Conservation (phyloP, 2,888 invertebrate species). For the Agonum fuliginosum region DNA sequence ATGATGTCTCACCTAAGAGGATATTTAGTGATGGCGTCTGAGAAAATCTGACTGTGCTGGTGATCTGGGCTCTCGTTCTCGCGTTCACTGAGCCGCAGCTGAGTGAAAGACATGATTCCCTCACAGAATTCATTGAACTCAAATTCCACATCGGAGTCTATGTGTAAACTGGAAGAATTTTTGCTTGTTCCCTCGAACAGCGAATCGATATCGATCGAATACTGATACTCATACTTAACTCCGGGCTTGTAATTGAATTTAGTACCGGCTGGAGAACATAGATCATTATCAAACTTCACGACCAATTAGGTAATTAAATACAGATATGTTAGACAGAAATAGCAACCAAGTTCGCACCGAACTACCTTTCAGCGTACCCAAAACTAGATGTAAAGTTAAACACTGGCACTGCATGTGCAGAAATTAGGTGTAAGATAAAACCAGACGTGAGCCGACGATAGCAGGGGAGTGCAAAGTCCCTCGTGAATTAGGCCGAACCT, state of each 20-base stretch:
- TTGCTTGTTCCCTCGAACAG: slow-evolving; percentile 82
- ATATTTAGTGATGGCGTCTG: slow-evolving; percentile 75
- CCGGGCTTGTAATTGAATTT: slow-evolving; percentile 80
- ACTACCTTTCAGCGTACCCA: slow-evolving; percentile 32
- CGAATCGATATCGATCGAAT: slow-evolving; percentile 82
- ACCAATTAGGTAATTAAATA: slow-evolving; percentile 56
- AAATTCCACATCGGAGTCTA: slow-evolving; percentile 78
- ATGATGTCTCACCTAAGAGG: slow-evolving; percentile 72
- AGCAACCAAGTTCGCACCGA: slow-evolving; percentile 51
- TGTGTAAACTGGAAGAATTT: slow-evolving; percentile 81
- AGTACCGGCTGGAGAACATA: slow-evolving; percentile 72
- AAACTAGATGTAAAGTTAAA: slow-evolving; percentile 53
- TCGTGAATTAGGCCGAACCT: slow-evolving; percentile 18
- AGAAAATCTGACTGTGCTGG: slow-evolving; percentile 76
- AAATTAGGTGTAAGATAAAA: slow-evolving; percentile 56
- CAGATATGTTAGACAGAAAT: slow-evolving; percentile 52
- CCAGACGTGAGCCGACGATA: slow-evolving; percentile 27
- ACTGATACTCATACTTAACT: slow-evolving; percentile 81
- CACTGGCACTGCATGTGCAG: slow-evolving; percentile 43
- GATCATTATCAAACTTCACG: slow-evolving; percentile 54
- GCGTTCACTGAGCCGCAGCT: slow-evolving; percentile 77
- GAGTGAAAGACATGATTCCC: slow-evolving; percentile 79
- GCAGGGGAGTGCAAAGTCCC: not conserved
- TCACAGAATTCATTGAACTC: slow-evolving; percentile 84
- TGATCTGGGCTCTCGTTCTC: slow-evolving; percentile 66